A percentile compares a stretch with the other conserved stretches of the same genome.
phyloP scores from a whole-genome alignment of 2,888 invertebrate genomes.

The Hypomecis punctinalis region DNA sequence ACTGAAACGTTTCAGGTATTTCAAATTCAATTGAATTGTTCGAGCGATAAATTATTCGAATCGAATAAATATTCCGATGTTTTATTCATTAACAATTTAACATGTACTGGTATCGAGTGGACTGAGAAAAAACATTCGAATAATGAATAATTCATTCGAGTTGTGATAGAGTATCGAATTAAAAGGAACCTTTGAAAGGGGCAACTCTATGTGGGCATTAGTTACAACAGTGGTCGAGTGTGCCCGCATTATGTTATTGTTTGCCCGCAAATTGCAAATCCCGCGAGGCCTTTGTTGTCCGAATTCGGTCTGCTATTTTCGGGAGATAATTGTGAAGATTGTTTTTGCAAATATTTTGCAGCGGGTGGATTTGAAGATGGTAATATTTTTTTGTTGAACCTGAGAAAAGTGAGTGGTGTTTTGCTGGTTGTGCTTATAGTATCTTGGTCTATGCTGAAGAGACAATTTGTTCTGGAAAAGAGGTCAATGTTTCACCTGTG shows the following conservation, averaged over 20 bases:
- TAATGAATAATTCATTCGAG: slow-evolving; percentile 11
- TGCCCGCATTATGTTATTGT: slow-evolving; percentile 41
- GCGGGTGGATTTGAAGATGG: slow-evolving; percentile 1
- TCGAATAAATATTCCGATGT: slow-evolving; percentile 7
- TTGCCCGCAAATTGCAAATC: slow-evolving; percentile 40
- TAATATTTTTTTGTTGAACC: neutral
- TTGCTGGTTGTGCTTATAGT: too few relatives aligned
- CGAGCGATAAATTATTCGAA: slow-evolving; percentile 1
- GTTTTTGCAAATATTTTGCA: slow-evolving; percentile 27
- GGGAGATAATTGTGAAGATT: slow-evolving; percentile 30
- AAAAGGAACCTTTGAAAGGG: neutral
- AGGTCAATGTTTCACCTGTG: too few relatives aligned
- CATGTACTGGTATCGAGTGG: neutral
- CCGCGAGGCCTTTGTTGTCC: slow-evolving; percentile 33
- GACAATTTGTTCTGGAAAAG: too few relatives aligned
- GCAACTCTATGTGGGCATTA: slow-evolving; percentile 22
- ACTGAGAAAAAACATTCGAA: slow-evolving; percentile 14
- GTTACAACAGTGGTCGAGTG: slow-evolving; percentile 35
- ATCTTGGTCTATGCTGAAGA: too few relatives aligned
- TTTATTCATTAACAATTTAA: slow-evolving; percentile 1
- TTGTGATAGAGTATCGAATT: slow-evolving; percentile 8
- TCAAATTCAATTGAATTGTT: neutral
- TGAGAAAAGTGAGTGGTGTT: too few relatives aligned
- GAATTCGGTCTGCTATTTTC: slow-evolving; percentile 33
- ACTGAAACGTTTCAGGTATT: slow-evolving; percentile 1